phyloP scores from a whole-genome alignment of 2,113 vertebrate genomes.

The Phrynosoma blainvillii region DNA sequence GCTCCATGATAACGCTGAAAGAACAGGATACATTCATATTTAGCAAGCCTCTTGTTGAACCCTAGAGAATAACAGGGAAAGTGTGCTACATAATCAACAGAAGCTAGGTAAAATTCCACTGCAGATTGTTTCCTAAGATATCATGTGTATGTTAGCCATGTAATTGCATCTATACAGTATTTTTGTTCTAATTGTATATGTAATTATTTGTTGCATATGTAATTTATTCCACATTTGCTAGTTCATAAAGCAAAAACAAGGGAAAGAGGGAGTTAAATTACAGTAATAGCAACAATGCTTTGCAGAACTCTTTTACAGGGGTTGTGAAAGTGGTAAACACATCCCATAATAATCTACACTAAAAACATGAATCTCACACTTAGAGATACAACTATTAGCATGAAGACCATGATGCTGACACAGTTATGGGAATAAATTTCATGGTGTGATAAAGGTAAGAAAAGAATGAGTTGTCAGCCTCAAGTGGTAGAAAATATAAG shows the following conservation, averaged over 20 bases:
- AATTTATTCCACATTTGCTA: not conserved
- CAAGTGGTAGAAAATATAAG: not conserved
- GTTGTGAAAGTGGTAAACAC: not conserved
- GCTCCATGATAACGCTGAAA: not conserved
- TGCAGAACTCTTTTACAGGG: not conserved
- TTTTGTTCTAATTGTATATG: too few species aligned
- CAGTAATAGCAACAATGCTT: too few species aligned
- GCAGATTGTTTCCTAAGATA: too few species aligned
- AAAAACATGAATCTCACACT: not conserved
- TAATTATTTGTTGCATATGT: not conserved
- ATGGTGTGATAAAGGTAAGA: not conserved
- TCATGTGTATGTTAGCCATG: not conserved
- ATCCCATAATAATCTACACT: not conserved
- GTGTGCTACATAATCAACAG: too few species aligned
- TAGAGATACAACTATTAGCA: not conserved
- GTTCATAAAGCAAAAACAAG: not conserved
- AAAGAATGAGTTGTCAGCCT: not conserved
- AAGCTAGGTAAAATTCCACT: too few species aligned
- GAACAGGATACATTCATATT: not conserved
- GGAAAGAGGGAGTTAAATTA: too few species aligned
- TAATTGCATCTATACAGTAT: too few species aligned
- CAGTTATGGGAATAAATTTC: not conserved
- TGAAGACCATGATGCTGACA: not conserved
- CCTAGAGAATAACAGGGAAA: too few species aligned
- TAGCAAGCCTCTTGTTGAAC: not conserved